phyloP scores from a whole-genome alignment of 2,113 vertebrate species.

The Trinectes maculatus region DNA sequence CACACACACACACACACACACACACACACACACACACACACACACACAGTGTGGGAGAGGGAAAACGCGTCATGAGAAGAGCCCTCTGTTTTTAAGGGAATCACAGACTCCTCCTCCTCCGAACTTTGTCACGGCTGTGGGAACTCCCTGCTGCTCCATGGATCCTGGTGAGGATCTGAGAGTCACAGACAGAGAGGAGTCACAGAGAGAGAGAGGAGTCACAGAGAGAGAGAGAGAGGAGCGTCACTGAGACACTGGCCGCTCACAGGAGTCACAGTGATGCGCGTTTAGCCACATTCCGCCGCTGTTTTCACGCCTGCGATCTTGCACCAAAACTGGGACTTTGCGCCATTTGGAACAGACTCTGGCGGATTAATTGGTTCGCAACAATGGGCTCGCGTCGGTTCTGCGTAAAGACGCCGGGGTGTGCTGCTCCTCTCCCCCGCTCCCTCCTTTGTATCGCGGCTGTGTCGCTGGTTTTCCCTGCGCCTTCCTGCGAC shows the following conservation, averaged over 20 bases:
- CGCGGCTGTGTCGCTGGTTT: conserved; percentile 59
- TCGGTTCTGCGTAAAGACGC: conserved; percentile 60
- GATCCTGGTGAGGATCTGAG: conserved; percentile 69
- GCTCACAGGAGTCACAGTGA: conserved; percentile 48
- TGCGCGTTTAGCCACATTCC: conserved; percentile 56
- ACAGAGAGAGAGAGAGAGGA: conserved; percentile 62
- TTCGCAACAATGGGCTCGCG: conserved; percentile 67
- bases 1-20: too few species aligned
- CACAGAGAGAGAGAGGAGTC: conserved; percentile 43
- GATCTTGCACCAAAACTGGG: neutral
- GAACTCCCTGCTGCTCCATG: conserved; percentile 76
- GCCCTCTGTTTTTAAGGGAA: conserved; percentile 57
- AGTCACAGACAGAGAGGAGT: conserved; percentile 37
- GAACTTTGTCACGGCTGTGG: conserved; percentile 70
- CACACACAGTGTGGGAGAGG: too few species aligned
- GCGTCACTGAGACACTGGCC: conserved; percentile 54
- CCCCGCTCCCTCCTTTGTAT: conserved; percentile 56
- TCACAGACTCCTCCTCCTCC: conserved; percentile 77
- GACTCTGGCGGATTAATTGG: conserved; percentile 49
- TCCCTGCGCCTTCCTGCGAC: conserved; percentile 68
- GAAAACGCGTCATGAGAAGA: conserved; percentile 1
- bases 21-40: too few species aligned
- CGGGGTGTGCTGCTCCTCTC: conserved; percentile 31
- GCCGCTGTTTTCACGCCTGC: conserved; percentile 10
- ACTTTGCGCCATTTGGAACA: neutral